Conservation (phyloP, 2,113 vertebrate species). For the Hippolais icterina region DNA sequence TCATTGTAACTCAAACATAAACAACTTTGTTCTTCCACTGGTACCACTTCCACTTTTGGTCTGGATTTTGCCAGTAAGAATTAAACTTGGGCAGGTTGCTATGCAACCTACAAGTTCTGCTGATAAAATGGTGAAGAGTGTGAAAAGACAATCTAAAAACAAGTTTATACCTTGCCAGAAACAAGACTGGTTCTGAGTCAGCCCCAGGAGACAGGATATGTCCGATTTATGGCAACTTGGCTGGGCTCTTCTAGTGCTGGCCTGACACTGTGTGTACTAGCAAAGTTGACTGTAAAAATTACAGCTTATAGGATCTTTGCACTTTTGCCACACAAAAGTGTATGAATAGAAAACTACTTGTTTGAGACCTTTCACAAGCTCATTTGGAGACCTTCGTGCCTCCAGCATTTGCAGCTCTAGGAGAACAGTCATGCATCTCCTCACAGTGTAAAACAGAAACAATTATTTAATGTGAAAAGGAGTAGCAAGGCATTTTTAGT, state of each 20-base stretch:
- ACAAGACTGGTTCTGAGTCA: neutral
- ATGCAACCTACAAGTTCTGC: neutral
- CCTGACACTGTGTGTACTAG: neutral
- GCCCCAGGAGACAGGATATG: neutral
- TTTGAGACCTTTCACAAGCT: neutral
- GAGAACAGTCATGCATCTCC: neutral
- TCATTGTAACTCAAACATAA: neutral
- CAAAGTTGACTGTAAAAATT: neutral
- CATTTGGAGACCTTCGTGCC: accelerated
- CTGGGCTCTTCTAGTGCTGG: neutral
- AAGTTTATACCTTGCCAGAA: neutral
- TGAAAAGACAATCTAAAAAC: neutral
- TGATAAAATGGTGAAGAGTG: neutral
- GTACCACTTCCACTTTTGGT: neutral
- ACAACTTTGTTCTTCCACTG: neutral
- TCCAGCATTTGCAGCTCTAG: neutral
- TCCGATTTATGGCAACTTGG: neutral
- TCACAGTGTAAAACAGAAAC: neutral
- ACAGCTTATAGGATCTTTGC: neutral
- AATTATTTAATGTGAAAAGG: neutral
- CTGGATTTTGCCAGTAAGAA: neutral
- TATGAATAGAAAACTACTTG: neutral
- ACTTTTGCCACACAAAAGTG: neutral
- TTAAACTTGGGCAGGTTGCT: neutral
- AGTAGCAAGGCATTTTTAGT: neutral